Percentiles rank a stretch among this genome's conserved stretches.
Conservation (phyloP, 2,797 vertebrate species). For the Halcyon leucocephala region DNA sequence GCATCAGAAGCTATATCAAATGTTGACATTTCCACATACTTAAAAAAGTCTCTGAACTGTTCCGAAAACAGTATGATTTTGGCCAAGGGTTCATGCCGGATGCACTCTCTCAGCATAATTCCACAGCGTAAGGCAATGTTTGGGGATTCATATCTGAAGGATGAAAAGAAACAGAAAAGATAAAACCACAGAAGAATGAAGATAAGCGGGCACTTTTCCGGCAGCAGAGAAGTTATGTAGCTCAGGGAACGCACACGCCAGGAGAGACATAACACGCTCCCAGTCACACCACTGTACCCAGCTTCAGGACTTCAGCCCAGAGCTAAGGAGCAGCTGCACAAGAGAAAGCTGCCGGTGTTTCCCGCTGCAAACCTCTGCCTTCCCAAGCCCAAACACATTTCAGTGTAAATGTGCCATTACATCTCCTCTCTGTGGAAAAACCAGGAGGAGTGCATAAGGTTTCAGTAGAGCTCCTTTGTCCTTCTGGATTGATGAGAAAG, state of each 20-base stretch:
- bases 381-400: neutral
- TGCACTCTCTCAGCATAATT: slow-evolving; percentile 96
- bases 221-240: neutral
- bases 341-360: neutral
- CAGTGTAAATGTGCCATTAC: neutral
- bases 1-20: slow-evolving; percentile 98
- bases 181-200: neutral
- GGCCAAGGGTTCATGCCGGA: slow-evolving; percentile 94
- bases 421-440: neutral
- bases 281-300: neutral
- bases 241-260: fast-evolving
- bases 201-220: neutral
- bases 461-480: neutral
- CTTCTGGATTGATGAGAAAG: neutral
- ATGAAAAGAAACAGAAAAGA: neutral
- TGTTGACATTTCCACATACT: slow-evolving; percentile 97
- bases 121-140: slow-evolving; percentile 94
- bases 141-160: slow-evolving; percentile 89
- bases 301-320: neutral
- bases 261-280: neutral
- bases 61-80: slow-evolving; percentile 90
- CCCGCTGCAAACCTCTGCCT: neutral
- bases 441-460: fast-evolving
- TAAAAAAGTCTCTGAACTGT: slow-evolving; percentile 92
- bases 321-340: neutral